Conservation (phyloP, 2,888 invertebrate genomes). For the Ditula angustiorana region DNA sequence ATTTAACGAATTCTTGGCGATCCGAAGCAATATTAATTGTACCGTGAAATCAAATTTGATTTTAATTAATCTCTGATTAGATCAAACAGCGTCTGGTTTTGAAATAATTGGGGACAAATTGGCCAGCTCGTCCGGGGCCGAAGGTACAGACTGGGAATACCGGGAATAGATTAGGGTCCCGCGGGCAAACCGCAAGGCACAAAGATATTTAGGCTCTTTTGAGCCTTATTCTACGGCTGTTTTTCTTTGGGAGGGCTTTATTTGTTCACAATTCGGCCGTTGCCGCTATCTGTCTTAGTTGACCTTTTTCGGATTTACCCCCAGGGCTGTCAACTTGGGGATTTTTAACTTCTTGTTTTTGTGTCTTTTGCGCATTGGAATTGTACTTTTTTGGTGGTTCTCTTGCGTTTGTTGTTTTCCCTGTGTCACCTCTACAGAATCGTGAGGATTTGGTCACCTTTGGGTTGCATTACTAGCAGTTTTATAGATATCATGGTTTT, state of each 20-base stretch:
- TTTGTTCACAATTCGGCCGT: slow-evolving; percentile 25
- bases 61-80: slow-evolving; percentile 38
- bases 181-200: slow-evolving; percentile 41
- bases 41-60: slow-evolving; percentile 28
- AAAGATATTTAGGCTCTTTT: slow-evolving; percentile 48
- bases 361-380: not conserved
- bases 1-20: not conserved
- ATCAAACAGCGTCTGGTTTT: slow-evolving; percentile 29
- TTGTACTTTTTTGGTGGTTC: not conserved
- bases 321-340: not conserved
- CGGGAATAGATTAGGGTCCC: slow-evolving; percentile 54
- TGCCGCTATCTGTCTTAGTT: slow-evolving; percentile 29
- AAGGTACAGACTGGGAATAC: slow-evolving; percentile 43
- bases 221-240: slow-evolving; percentile 45
- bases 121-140: slow-evolving; percentile 7
- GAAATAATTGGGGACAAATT: slow-evolving; percentile 37
- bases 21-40: slow-evolving; percentile 7
- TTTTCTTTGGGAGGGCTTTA: slow-evolving; percentile 40
- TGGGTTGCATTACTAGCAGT: too few relatives aligned
- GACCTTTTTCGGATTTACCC: slow-evolving; percentile 33
- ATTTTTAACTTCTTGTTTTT: not conserved
- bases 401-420: not conserved
- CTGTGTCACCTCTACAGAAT: too few relatives aligned
- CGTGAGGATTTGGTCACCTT: too few relatives aligned
- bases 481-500: too few relatives aligned